Evolutionary conservation across 2,797 vertebrate species (phyloP), one percentile per base, ranked within the genome.

Genomic region (Gymnoscopelus braueri): DNA sequence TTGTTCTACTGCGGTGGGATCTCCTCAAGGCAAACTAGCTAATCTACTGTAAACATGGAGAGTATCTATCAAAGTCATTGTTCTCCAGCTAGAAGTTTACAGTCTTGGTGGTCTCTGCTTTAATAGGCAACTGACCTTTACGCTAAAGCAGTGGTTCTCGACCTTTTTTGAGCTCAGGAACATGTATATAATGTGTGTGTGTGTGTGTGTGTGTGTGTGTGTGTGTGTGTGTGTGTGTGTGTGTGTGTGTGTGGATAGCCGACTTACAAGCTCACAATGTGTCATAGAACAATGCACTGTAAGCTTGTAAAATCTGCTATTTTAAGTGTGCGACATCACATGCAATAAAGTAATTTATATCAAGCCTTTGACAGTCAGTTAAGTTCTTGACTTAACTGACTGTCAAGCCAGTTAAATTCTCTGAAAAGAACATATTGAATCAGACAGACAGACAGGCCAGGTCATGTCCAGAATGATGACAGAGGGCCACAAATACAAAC

Each of bases 1-100:
- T 81, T 78, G 77, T 87, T 86, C 67, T 74, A 60, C 79, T 62
- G 53, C 71, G 78, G 79, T 78, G 84, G 84, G 71, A 85, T 81
- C 74, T 79, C 75, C 74, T 81, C 13, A 5, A 74, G 77, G 77
- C 68, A 10, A 44, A 51, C 60, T 48, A 11, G 63, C 69, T 71
- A 79, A 83, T 81, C 74, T 68, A 50, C 69, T 0, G 9, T 59
- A 61, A 67, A 24, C 50, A 13, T 64, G 48, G 19, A 55, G 54
- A 39, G 64, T 7, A 58, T 74, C 65, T 53, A 60, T 83, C 79
- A 71, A 13, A 13, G 69, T 71, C 74, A 50, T 59, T 75, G 69
- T 55, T 59, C 66, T 62, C 69, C 72, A n/a, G 19, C 44, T 0
- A 15, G n/a, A 11, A 50, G 39, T 19, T 14, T 50, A n/a, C n/a